Percentiles rank a stretch among this genome's conserved stretches.
These are phyloP conservation scores for Branchellion lobata DNA, from an alignment of 2,888 invertebrate genomes.

Conservation along the genomic window DNA sequence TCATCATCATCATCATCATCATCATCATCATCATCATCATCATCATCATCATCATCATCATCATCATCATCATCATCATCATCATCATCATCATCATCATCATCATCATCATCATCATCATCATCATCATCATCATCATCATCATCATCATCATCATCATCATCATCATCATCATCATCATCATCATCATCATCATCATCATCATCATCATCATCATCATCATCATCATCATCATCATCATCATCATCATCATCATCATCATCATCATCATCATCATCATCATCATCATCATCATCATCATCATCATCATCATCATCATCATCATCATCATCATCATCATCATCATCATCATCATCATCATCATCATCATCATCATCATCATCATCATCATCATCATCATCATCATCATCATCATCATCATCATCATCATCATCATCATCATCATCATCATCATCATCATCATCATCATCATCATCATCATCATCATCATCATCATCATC, in stretches of 20 bases:
- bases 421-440: slow-evolving; percentile 58
- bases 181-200: slow-evolving; percentile 58
- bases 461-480: slow-evolving; percentile 58
- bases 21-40: slow-evolving; percentile 59
- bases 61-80: slow-evolving; percentile 58
- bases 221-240: slow-evolving; percentile 59
- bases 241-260: slow-evolving; percentile 58
- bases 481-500: slow-evolving; percentile 58
- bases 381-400: slow-evolving; percentile 58
- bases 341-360: slow-evolving; percentile 58
- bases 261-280: slow-evolving; percentile 58
- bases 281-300: slow-evolving; percentile 58
- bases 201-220: slow-evolving; percentile 58
- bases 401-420: slow-evolving; percentile 59
- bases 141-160: slow-evolving; percentile 27
- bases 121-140: slow-evolving; percentile 58
- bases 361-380: slow-evolving; percentile 58
- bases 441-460: slow-evolving; percentile 59
- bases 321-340: slow-evolving; percentile 58
- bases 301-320: slow-evolving; percentile 58
- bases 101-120: slow-evolving; percentile 58
- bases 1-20: slow-evolving; percentile 58
- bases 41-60: slow-evolving; percentile 58
- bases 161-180: slow-evolving; percentile 58
- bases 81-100: slow-evolving; percentile 58